These are phyloP conservation scores for Pluvialis apricaria DNA, from an alignment of 2,113 vertebrate species.

Conservation along the genomic window DNA sequence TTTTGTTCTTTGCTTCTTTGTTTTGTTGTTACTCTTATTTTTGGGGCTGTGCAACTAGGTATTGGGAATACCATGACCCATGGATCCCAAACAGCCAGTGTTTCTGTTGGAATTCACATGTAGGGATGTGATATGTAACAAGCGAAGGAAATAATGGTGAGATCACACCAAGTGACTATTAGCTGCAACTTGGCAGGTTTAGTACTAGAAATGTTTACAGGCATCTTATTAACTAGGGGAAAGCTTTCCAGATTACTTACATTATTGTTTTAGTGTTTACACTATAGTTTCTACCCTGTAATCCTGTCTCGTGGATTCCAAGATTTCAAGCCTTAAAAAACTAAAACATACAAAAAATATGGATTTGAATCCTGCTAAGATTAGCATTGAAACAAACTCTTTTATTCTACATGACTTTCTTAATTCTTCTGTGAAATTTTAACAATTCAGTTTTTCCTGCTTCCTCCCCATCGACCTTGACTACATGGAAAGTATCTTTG, in stretches of 20 bases:
- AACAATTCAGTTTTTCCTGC: neutral
- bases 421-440: neutral
- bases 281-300: neutral
- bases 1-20: neutral
- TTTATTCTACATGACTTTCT: neutral
- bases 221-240: neutral
- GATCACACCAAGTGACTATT: neutral
- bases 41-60: neutral
- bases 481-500: neutral
- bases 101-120: neutral
- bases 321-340: neutral
- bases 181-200: neutral
- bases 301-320: neutral
- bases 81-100: neutral
- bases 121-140: neutral
- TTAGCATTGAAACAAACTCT: neutral
- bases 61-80: neutral
- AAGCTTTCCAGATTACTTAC: neutral
- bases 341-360: neutral
- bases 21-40: neutral
- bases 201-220: neutral
- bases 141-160: neutral
- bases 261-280: neutral
- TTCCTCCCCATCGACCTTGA: neutral
- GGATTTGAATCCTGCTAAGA: neutral